Base-by-base conservation (phyloP, 2,797 vertebrate genomes). In the Onychomys arenicola region DNA sequence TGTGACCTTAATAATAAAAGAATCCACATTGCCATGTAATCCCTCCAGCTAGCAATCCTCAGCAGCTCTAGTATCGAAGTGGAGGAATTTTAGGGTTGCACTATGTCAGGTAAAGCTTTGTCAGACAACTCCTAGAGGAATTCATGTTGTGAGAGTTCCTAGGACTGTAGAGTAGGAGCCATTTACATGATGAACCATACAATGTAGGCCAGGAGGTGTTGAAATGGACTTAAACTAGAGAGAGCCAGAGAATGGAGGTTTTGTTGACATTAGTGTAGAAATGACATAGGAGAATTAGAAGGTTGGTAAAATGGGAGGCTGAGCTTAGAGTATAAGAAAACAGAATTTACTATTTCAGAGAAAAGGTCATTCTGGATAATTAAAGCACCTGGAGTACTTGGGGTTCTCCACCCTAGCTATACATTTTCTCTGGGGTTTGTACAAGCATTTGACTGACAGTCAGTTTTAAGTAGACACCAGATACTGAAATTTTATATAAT, bases 331-430 rank as follows among this genome's bases (percentile, higher is more conserved):
- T 76, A 77, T 29, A 17, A 93, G 5, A 85, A 85, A 77, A 77
- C 34, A 91, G 34, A 5, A 17, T 92, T 85, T 34, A 95, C 9
- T 87, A 77, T 89, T 94, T 96, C 83, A 95, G 86, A 83, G n/a
- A 89, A 94, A 91, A 34, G 59, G 3, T 76, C 13, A 49, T 69
- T 96, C 29, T 91, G 82, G 65, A 55, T 90, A 55, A 92, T 77
- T 43, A 88, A 96, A 95, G 75, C 14, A 11, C 21, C 16, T 67
- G 10, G 37, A 21, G 29, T 61, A 87, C 32, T 59, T 83, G 10
- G 90, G 19, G 3, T 83, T 91, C 57, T 91, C 55, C 0, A 57
- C 32, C 93, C n/a, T 52, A 21, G 46, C 37, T 91, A 27, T 27
- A 82, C 23, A 85, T 90, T 34, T 83, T 87, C n/a, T 94, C 5